Evolutionary conservation across 2,113 vertebrate genomes (phyloP).

Genomic region (Centrocercus urophasianus): DNA sequence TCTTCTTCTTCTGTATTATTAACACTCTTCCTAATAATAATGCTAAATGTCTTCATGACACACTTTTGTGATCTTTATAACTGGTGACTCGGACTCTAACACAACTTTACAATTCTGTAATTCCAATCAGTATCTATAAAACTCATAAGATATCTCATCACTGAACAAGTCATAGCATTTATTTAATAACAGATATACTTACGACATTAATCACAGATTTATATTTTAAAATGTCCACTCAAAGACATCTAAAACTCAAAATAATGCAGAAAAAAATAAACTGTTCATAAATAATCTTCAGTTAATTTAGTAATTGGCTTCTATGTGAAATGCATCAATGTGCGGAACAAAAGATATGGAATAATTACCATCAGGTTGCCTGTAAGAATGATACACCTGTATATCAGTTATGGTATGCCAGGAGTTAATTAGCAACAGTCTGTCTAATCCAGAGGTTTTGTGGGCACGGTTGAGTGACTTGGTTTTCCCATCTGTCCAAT

Average conservation of each 20-base stretch:
- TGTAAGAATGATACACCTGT: conserved; percentile 95
- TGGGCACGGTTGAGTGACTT: conserved; percentile 95
- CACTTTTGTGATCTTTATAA: background rate
- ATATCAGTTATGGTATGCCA: conserved; percentile 98
- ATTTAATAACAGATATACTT: background rate
- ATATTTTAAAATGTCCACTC: background rate
- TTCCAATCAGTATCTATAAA: background rate
- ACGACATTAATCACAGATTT: background rate
- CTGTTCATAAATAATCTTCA: background rate
- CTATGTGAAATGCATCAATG: background rate
- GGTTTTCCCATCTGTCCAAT: conserved; percentile 98
- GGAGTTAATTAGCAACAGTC: conserved; percentile 92
- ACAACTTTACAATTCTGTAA: background rate
- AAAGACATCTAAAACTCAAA: background rate
- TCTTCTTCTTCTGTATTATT: background rate
- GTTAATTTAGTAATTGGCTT: conserved; percentile 5
- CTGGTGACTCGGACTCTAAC: background rate
- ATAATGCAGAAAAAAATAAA: background rate
- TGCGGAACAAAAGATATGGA: conserved; percentile 16
- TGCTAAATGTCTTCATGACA: background rate
- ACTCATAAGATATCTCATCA: background rate
- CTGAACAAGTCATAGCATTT: background rate
- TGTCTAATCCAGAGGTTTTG: conserved; percentile 92
- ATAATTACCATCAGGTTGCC: conserved; percentile 95
- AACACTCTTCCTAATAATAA: background rate